Evolutionary conservation across 2,888 invertebrate species (phyloP), one percentile per base, ranked within the genome.

Genomic region (Leptogaster cylindrica): DNA sequence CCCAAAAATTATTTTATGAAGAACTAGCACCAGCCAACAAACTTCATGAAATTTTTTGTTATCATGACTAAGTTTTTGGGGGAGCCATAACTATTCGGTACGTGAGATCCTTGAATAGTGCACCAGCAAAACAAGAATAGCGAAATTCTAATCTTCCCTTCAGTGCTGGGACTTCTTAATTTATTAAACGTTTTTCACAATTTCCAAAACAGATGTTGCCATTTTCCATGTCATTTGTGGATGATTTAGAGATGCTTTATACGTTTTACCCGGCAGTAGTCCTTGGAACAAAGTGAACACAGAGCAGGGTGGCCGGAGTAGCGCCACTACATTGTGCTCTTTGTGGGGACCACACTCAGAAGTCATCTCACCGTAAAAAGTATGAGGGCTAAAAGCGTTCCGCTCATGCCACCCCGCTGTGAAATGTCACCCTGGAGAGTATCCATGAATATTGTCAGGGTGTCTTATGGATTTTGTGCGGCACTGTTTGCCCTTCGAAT

Each of bases 161-260:
- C 23, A n/a, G 23, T 23, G 8, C 48, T 20, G 44, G 12, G 50
- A 48, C 25, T 70, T 27, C 70, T 70, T 68, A 70, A 70, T 70
- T 68, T 64, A 70, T 70, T 68, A 68, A 67, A 67, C 67, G 68
- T 65, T 68, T 66, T 70, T 70, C 68, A 68, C 70, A 67, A 70
- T 70, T 70, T 68, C 66, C 52, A 72, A 71, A 72, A 72, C 72
- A 72, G 72, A 72, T 72, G 72, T 72, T 72, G 72, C 70, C 67
- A 71, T 72, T 72, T 72, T 72, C 72, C 70, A 70, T 71, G 72
- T 69, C 72, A 72, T 71, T 72, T 71, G 67, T 52, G 55, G 67
- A 72, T 72, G 72, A 72, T 72, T 72, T 72, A 72, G 58, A 65
- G 67, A 67, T 65, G 46, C 50, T 55, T 50, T 50, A 36, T 39